These are phyloP conservation scores for Drosophila sp. DNA, from an alignment of 1,140 invertebrate species.

Conservation along the genomic window DNA sequence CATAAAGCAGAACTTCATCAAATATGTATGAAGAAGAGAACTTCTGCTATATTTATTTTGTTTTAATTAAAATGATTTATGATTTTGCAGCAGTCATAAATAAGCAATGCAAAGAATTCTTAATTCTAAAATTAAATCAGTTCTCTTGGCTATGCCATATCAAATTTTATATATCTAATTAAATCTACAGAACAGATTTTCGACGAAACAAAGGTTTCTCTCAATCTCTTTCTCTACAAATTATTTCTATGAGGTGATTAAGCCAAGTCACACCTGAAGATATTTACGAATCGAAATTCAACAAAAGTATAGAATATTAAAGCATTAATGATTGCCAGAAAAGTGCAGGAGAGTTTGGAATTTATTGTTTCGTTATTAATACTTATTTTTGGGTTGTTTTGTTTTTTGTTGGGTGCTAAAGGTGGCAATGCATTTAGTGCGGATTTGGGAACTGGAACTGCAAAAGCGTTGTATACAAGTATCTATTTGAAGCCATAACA, in stretches of 20 bases:
- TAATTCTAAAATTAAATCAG: constrained; percentile 6
- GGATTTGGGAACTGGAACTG: neutral
- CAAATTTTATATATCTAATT: neutral
- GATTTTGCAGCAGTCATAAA: neutral
- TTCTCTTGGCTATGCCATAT: neutral
- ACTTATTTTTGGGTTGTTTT: neutral
- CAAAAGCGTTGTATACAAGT: constrained; percentile 30
- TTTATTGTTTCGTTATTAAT: neutral
- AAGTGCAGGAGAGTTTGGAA: no score
- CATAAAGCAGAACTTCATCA: neutral
- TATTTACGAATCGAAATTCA: no score
- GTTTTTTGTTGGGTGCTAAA: neutral
- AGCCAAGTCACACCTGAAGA: no score
- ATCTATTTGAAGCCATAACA: constrained; percentile 41
- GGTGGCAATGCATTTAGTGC: neutral
- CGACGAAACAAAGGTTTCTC: no score
- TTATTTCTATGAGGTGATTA: no score
- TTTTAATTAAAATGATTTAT: constrained; percentile 15
- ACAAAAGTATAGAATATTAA: no score
- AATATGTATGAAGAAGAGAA: neutral
- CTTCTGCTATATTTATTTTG: constrained; percentile 6
- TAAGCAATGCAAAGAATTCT: neutral
- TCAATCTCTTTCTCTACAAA: no score
- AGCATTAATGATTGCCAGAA: no score
- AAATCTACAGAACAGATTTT: neutral